Evolutionary conservation across 2,113 vertebrate genomes (phyloP).

Genomic region (Trichomycterus rosablanca): DNA sequence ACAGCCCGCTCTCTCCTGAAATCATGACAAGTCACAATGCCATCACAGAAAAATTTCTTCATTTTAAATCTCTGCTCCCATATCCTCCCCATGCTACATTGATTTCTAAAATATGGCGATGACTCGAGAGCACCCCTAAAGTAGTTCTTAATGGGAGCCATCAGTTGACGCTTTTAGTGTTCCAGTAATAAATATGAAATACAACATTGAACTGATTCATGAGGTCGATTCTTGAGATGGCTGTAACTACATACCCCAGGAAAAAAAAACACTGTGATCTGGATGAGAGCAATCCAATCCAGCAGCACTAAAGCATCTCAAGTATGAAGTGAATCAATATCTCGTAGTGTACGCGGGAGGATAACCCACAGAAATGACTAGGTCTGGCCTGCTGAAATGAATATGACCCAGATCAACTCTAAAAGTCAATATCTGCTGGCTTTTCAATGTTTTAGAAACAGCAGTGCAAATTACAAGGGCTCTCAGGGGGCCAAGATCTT

Average conservation of each 20-base stretch:
- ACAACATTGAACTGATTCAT: constrained; percentile 26
- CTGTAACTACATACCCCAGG: constrained; percentile 13
- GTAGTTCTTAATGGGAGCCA: constrained; percentile 6
- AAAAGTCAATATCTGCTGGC: constrained; percentile 15
- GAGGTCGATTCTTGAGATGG: neutral
- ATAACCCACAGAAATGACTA: constrained; percentile 26
- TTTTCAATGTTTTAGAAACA: neutral
- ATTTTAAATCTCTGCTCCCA: constrained; percentile 7
- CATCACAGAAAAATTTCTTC: constrained; percentile 15
- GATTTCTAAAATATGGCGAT: constrained; percentile 21
- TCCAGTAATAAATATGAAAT: constrained; percentile 34
- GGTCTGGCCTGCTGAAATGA: neutral
- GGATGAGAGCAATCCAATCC: constrained; percentile 32
- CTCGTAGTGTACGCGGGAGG: constrained; percentile 23
- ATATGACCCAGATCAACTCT: constrained; percentile 23
- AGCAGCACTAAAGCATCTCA: constrained; percentile 30
- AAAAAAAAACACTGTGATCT: constrained; percentile 24
- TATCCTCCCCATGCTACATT: constrained; percentile 15
- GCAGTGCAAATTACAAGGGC: no score
- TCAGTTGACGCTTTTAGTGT: constrained; percentile 19
- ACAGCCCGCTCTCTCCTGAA: constrained; percentile 27
- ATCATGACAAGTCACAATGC: constrained; percentile 35
- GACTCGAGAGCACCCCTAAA: neutral
- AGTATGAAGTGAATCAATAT: constrained; percentile 33
- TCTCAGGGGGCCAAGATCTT: no score